These are phyloP conservation scores for Lampris megalopsis DNA, from an alignment of 2,113 vertebrate genomes.

Conservation along the genomic window DNA sequence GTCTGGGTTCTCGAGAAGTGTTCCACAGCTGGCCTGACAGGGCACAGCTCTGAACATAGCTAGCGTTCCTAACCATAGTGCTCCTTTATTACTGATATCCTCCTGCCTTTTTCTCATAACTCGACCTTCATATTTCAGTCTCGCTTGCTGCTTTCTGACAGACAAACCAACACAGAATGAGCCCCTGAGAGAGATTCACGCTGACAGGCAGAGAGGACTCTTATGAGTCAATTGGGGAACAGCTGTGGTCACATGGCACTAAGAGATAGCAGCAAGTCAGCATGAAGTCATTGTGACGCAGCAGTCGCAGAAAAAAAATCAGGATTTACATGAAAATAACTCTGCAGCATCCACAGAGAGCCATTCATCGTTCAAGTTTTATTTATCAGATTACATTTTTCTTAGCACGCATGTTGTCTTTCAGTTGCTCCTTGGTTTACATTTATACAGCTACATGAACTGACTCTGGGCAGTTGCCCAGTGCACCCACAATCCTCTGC, in stretches of 20 bases:
- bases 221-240: conserved; percentile 52
- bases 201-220: conserved; percentile 36
- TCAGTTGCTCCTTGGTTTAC: neutral
- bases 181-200: conserved; percentile 7
- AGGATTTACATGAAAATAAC: conserved; percentile 6
- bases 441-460: neutral
- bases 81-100: conserved; percentile 78
- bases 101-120: conserved; percentile 69
- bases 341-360: no score
- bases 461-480: conserved; percentile 23
- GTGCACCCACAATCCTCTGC: conserved; percentile 10
- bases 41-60: conserved; percentile 68
- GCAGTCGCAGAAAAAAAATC: neutral
- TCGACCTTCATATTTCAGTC: conserved; percentile 63
- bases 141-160: conserved; percentile 50
- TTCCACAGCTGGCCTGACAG: conserved; percentile 58
- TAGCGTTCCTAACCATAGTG: conserved; percentile 65
- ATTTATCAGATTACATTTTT: neutral
- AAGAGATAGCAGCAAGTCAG: conserved; percentile 63
- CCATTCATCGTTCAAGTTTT: neutral
- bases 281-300: conserved; percentile 44
- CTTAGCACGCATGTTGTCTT: neutral
- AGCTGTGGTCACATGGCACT: conserved; percentile 52
- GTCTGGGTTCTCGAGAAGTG: conserved; percentile 30
- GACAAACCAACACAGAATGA: conserved; percentile 54